phyloP scores from a whole-genome alignment of 2,797 vertebrate genomes.

The Hemibagrus guttatus region DNA sequence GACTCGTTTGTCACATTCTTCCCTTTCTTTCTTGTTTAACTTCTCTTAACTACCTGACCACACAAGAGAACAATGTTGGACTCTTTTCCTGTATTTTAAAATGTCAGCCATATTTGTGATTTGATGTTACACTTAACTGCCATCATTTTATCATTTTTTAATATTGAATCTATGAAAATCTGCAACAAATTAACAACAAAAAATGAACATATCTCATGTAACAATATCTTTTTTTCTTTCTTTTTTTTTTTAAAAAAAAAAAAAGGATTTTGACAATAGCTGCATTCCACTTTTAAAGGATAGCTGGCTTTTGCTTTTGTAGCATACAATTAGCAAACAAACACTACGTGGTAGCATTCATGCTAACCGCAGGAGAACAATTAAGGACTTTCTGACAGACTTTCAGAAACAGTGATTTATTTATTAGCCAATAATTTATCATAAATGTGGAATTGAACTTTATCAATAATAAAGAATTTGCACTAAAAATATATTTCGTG shows the following conservation, averaged over 20 bases:
- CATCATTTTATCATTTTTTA: background rate
- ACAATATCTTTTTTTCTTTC: background rate
- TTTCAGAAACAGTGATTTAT: no score
- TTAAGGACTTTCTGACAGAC: no score
- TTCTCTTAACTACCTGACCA: background rate
- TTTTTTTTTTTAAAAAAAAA: no score
- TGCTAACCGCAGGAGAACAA: background rate
- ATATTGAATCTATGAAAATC: background rate
- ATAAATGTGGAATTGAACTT: no score
- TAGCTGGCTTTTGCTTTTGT: no score
- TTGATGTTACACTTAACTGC: background rate
- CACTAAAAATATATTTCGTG: background rate
- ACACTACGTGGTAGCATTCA: no score
- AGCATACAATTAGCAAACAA: no score
- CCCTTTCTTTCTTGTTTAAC: background rate
- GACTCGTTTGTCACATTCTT: background rate
- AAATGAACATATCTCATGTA: background rate
- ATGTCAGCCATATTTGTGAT: background rate
- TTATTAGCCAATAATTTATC: no score
- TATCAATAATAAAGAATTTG: background rate
- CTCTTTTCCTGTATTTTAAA: background rate
- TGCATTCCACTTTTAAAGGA: background rate
- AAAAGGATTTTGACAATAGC: background rate
- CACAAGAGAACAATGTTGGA: background rate
- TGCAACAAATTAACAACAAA: background rate